Conservation (phyloP, 2,888 invertebrate genomes). For the Neoascia interrupta region DNA sequence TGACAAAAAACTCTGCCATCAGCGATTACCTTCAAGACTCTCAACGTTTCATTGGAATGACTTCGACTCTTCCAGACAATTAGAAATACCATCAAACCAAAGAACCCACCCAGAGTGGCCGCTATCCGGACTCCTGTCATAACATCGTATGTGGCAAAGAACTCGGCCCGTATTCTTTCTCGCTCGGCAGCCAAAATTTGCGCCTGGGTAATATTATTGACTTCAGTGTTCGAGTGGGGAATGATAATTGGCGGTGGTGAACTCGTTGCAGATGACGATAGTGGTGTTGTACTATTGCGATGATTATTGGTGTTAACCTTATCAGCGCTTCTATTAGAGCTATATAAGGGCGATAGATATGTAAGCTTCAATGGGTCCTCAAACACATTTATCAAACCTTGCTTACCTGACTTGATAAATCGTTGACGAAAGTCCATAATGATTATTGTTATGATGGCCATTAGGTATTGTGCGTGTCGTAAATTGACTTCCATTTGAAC, state of each 20-base stretch:
- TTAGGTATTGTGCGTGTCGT: conserved; percentile 71
- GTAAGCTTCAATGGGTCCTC: background rate
- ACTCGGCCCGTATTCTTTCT: conserved; percentile 88
- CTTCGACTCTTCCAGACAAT: conserved; percentile 94
- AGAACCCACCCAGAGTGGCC: conserved; percentile 93
- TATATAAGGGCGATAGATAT: background rate
- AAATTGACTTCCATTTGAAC: conserved; percentile 70
- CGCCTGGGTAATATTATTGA: conserved; percentile 74
- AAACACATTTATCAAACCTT: background rate
- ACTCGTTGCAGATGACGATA: conserved; percentile 71
- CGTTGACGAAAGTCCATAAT: conserved; percentile 50
- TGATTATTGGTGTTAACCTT: conserved; percentile 55
- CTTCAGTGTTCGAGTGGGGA: conserved; percentile 68
- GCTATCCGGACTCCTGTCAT: conserved; percentile 96
- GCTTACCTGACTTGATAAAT: conserved; percentile 50
- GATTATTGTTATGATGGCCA: conserved; percentile 69
- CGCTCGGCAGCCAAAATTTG: conserved; percentile 81
- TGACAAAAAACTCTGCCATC: background rate
- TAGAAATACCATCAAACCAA: conserved; percentile 93
- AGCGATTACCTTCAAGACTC: conserved; percentile 81
- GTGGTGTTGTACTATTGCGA: conserved; percentile 61
- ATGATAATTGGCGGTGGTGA: conserved; percentile 60
- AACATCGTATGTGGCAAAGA: conserved; percentile 94
- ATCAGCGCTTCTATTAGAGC: conserved; percentile 46
- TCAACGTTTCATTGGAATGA: conserved; percentile 86